Percentiles rank a stretch among this genome's conserved stretches.
These are phyloP conservation scores for Circaetus cinerascens DNA, from an alignment of 2,113 vertebrate species.

Conservation along the genomic window DNA sequence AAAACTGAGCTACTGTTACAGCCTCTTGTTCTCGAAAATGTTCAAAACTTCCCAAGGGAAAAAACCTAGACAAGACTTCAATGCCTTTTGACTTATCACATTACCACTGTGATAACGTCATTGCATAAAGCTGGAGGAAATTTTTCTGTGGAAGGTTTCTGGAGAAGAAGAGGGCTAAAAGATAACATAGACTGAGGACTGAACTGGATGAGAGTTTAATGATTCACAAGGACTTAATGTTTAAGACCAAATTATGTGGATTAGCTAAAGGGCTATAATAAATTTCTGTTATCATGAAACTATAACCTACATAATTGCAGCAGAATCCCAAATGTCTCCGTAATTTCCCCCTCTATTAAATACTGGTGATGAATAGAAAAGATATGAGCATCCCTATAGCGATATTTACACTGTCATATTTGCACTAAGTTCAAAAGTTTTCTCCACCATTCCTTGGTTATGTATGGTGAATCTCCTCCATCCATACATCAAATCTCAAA, in stretches of 20 bases:
- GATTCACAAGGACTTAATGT: not conserved
- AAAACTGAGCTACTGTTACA: not conserved
- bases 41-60: not conserved
- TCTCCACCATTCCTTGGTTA: not conserved
- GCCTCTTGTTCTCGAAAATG: not conserved
- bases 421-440: not conserved
- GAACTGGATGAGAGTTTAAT: not conserved
- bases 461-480: not conserved
- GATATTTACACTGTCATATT: not conserved
- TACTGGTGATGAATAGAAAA: not conserved
- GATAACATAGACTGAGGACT: not conserved
- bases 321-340: not conserved
- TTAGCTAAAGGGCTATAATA: not conserved
- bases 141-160: not conserved
- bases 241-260: not conserved
- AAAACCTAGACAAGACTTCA: not conserved
- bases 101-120: no score
- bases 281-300: not conserved
- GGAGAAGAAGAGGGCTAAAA: not conserved
- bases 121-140: accelerated
- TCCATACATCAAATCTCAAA: not conserved
- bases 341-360: not conserved
- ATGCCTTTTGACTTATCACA: not conserved
- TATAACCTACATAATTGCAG: not conserved
- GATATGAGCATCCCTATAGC: no score